Conservation (phyloP, 2,888 invertebrate species). For the Hipparchia semele region DNA sequence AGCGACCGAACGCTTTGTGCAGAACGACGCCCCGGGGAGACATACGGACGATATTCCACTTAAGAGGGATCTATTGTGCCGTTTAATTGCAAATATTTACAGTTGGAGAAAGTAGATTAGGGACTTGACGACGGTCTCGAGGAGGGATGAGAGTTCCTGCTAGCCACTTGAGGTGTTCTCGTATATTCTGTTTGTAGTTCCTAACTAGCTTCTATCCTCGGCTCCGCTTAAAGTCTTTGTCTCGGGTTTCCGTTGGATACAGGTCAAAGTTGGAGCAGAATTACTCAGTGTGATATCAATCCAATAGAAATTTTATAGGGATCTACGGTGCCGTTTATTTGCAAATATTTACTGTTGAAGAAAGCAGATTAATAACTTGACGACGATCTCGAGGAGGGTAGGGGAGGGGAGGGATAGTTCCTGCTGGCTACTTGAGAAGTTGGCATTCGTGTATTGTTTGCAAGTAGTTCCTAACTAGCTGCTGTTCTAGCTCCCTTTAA, state of each 20-base stretch:
- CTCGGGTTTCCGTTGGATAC: not conserved
- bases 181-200: not conserved
- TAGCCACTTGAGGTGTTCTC: not conserved
- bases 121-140: conserved; percentile 13
- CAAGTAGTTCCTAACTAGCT: too few species aligned
- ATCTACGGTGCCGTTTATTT: too few species aligned
- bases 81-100: conserved; percentile 49
- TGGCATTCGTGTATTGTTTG: too few species aligned
- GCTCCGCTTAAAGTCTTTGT: not conserved
- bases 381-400: too few species aligned
- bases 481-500: too few species aligned
- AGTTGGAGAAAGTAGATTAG: conserved; percentile 35
- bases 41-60: conserved; percentile 58
- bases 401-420: too few species aligned
- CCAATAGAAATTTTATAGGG: too few species aligned
- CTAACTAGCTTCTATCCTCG: not conserved
- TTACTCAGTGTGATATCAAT: too few species aligned
- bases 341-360: too few species aligned
- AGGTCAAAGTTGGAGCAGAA: not conserved
- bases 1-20: conserved; percentile 52
- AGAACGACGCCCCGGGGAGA: conserved; percentile 58
- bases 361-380: too few species aligned
- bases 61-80: conserved; percentile 68
- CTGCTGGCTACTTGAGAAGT: too few species aligned
- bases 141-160: not conserved